Conservation (phyloP, 2,888 invertebrate species). For the Nasonovia ribisnigri region DNA sequence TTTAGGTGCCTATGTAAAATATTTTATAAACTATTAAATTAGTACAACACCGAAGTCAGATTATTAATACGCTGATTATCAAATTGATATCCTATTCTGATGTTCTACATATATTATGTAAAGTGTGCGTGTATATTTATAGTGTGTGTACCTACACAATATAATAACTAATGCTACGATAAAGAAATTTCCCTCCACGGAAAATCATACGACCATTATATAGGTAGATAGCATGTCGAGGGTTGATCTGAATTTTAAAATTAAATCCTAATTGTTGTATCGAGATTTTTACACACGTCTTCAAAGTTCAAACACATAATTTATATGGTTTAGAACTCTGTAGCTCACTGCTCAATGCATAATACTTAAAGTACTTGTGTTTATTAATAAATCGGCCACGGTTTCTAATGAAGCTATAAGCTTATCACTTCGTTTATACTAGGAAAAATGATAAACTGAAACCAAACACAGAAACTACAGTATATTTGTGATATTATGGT, state of each 20-base stretch:
- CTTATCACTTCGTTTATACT: not conserved
- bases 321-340: not conserved
- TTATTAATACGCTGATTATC: not conserved
- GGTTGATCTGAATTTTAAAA: not conserved
- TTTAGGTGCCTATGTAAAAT: not conserved
- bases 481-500: not conserved
- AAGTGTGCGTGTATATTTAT: not conserved
- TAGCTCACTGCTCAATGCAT: not conserved
- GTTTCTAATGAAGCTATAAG: not conserved
- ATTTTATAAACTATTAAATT: not conserved
- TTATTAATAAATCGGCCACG: not conserved
- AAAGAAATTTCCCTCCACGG: not conserved
- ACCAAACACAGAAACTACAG: not conserved
- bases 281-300: not conserved
- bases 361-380: not conserved
- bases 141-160: not conserved
- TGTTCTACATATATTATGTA: not conserved
- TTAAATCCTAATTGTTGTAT: not conserved
- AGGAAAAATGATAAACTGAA: not conserved
- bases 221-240: not conserved
- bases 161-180: not conserved
- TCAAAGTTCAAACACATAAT: conserved; percentile 2
- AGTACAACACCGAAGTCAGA: not conserved
- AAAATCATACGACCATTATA: not conserved
- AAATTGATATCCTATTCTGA: not conserved